Conservation (phyloP, 1,140 invertebrate genomes). For the Maniola jurtina region DNA sequence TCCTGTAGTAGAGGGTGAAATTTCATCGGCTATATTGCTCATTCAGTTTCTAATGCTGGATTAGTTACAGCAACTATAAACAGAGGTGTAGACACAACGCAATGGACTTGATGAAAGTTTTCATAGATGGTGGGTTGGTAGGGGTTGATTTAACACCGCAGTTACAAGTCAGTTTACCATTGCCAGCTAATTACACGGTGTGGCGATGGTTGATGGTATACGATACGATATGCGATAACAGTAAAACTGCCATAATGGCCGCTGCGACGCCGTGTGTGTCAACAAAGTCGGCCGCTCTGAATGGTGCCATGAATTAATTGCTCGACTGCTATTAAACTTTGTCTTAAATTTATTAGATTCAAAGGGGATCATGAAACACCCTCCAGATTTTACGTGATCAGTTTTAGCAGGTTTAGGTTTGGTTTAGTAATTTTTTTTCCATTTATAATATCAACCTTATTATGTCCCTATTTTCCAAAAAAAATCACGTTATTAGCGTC, state of each 20-base stretch:
- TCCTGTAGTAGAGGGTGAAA: constrained; percentile 21
- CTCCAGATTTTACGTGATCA: too few relatives aligned
- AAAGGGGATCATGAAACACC: background rate
- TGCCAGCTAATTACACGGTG: constrained; percentile 64
- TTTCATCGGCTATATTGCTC: background rate
- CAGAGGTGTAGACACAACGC: background rate
- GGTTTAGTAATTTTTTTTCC: too few relatives aligned
- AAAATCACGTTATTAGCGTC: too few relatives aligned
- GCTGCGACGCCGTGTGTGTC: constrained; percentile 54
- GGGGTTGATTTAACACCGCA: constrained; percentile 25
- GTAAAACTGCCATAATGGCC: constrained; percentile 69
- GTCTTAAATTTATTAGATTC: constrained; percentile 11
- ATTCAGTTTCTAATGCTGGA: constrained; percentile 29
- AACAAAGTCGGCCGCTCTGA: constrained; percentile 57
- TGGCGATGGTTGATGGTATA: constrained; percentile 47
- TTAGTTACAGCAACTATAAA: constrained; percentile 14
- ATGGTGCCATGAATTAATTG: constrained; percentile 47
- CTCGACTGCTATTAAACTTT: constrained; percentile 33
- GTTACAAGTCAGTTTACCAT: constrained; percentile 54
- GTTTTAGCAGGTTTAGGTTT: too few relatives aligned
- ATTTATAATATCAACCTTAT: too few relatives aligned
- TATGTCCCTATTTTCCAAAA: too few relatives aligned
- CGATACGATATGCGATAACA: constrained; percentile 74
- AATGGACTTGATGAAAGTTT: constrained; percentile 11
- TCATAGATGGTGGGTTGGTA: constrained; percentile 13